Evolutionary conservation across 2,888 invertebrate species (phyloP), one percentile per base, ranked within the genome.

Genomic region (Malthinus flaveolus): DNA sequence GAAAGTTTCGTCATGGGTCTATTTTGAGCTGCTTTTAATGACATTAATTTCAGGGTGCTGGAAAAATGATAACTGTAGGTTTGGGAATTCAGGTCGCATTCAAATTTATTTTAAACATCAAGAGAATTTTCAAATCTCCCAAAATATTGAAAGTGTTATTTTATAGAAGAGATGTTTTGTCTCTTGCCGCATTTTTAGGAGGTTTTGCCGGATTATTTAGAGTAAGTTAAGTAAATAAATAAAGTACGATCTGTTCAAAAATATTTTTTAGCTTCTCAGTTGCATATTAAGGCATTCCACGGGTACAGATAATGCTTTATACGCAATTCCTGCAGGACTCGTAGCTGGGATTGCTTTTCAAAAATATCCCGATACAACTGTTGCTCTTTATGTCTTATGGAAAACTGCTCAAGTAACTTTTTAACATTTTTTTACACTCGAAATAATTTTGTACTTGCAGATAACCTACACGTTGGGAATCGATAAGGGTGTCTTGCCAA

Each of bases 351-450:
- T 85, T 45, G 82, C 88, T 33, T 90, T 93, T 80, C 79, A 82
- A 32, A 85, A 86, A 67, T 92, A 89, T 77, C 89, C 90, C 32
- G 90, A 89, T 70, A 86, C 87, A 39, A 89, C 90, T 0, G 83
- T 93, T 50, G 87, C 92, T n/a, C 81, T 93, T 31, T 93, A 93
- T 75, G 85, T 90, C 6, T 83, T 90, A 79, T 91, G 92, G 89
- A 93, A 93, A 79, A 84, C 87, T 39, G 80, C 91, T 37, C 93
- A 93, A 83, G 91, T 91, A 75, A 72, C 68, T 60, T 8, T 15
- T 44, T 42, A 13, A 13, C 10, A 31, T 42, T 35, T 51, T 35
- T 35, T 10, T 2, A 35, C 9, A 35, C 3, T 35, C 9, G 11
- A 8, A 12, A 39, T 3, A 8, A 12, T 4, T 39, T 39, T 7